phyloP scores from a whole-genome alignment of 1,140 invertebrate genomes.

The Antheraea mylitta region DNA sequence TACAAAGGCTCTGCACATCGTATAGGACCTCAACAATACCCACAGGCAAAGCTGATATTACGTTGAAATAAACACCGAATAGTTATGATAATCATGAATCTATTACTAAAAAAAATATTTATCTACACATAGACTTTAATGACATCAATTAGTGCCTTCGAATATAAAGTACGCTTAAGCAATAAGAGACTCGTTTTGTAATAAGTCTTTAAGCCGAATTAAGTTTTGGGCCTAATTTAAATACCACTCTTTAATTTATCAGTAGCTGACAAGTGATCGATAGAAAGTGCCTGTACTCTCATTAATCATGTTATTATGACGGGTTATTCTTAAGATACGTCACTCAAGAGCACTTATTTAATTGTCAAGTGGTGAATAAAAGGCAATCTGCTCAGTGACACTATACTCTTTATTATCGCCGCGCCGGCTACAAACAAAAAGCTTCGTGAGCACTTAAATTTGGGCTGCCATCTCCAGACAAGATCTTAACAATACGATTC shows the following conservation, averaged over 20 bases:
- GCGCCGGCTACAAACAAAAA: conserved; percentile 65
- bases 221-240: conserved; percentile 37
- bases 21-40: too few relatives aligned
- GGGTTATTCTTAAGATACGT: conserved; percentile 54
- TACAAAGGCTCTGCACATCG: too few relatives aligned
- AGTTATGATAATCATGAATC: too few relatives aligned
- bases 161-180: neutral
- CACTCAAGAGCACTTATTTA: conserved; percentile 73
- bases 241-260: conserved; percentile 58
- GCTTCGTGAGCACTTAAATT: conserved; percentile 65
- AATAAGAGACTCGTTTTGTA: conserved; percentile 6
- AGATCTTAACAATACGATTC: conserved; percentile 45
- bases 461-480: conserved; percentile 57
- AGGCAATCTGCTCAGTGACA: conserved; percentile 75
- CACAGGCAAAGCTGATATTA: too few relatives aligned
- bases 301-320: conserved; percentile 72
- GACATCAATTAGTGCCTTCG: neutral
- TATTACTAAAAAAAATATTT: neutral
- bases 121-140: neutral
- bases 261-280: conserved; percentile 68
- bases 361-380: conserved; percentile 74
- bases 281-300: conserved; percentile 54
- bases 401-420: conserved; percentile 71
- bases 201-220: conserved; percentile 29
- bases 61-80: too few relatives aligned